Conservation (phyloP, 2,888 invertebrate species). For the Sipha maydis region DNA sequence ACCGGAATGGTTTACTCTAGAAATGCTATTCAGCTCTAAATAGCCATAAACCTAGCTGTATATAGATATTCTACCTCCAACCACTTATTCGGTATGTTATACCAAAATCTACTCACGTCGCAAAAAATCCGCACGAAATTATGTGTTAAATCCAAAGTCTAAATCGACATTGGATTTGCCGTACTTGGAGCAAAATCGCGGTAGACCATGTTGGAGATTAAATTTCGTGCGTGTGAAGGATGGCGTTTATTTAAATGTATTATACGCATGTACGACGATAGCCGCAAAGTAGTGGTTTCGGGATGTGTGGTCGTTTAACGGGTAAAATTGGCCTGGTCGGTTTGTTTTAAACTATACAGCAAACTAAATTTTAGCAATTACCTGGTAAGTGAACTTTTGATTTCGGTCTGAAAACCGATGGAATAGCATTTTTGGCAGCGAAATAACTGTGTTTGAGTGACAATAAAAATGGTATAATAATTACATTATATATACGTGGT, state of each 20-base stretch:
- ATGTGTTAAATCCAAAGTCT: not conserved
- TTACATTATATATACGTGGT: too few species aligned
- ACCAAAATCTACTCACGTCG: not conserved
- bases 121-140: not conserved
- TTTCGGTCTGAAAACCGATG: not conserved
- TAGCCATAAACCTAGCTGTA: too few species aligned
- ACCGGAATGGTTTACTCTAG: not conserved
- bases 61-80: not conserved
- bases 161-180: not conserved
- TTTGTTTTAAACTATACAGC: not conserved
- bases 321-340: not conserved
- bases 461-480: not conserved
- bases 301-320: not conserved
- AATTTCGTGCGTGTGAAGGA: not conserved
- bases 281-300: constrained; percentile 2
- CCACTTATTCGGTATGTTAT: not conserved
- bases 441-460: not conserved
- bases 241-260: too few species aligned
- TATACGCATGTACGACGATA: too few species aligned
- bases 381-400: not conserved
- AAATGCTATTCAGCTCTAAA: not conserved
- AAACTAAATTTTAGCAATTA: constrained; percentile 23
- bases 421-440: not conserved
- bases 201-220: not conserved
- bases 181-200: not conserved